Evolutionary conservation across 2,888 invertebrate species (phyloP).

Genomic region (Lamproptera curius): DNA sequence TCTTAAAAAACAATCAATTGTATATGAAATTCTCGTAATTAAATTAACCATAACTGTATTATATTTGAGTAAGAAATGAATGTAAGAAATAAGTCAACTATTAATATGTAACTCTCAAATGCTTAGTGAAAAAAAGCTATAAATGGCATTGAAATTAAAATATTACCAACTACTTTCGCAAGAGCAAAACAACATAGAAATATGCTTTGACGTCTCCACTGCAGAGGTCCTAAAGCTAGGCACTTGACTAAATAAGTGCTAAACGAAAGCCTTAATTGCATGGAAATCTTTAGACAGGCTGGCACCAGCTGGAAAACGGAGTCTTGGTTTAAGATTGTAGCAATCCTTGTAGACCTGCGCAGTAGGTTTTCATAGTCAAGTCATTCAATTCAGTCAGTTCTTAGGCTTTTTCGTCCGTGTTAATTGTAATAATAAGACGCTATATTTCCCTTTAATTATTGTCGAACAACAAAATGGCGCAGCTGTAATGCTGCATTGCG

Average conservation of each 20-base stretch:
- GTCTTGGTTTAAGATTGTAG: constrained; percentile 31
- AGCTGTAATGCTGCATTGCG: too few relatives aligned
- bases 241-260: neutral
- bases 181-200: neutral
- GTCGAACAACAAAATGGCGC: too few relatives aligned
- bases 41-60: neutral
- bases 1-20: too few relatives aligned
- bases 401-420: too few relatives aligned
- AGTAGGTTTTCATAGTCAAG: too few relatives aligned
- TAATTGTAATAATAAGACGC: too few relatives aligned
- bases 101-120: neutral
- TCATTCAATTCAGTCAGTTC: too few relatives aligned
- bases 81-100: neutral
- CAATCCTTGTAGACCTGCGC: constrained; percentile 29
- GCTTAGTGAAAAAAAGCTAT: neutral
- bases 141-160: neutral
- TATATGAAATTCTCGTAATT: neutral
- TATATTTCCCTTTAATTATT: too few relatives aligned
- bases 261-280: constrained; percentile 8
- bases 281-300: constrained; percentile 13
- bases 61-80: neutral
- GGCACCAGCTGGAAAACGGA: constrained; percentile 5
- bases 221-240: neutral
- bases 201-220: constrained; percentile 1
- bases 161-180: neutral